A percentile compares a stretch with the other conserved stretches of the same genome.
Evolutionary conservation across 2,113 vertebrate genomes (phyloP).

Genomic region (Alaudala cheleensis): DNA sequence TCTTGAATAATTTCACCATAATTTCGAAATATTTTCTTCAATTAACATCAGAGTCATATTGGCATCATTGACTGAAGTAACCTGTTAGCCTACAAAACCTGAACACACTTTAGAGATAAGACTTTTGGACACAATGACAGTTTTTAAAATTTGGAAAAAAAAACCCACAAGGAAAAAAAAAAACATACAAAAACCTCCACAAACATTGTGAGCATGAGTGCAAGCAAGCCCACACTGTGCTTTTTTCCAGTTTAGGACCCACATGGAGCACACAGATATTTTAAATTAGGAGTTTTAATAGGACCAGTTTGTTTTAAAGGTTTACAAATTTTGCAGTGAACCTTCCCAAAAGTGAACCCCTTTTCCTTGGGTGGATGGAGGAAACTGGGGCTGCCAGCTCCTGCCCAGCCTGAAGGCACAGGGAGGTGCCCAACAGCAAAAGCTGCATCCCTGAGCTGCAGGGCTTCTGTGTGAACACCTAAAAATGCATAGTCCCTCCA

Average conservation of each 20-base stretch:
- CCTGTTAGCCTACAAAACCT: background rate
- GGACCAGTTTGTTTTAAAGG: background rate
- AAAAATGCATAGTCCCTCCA: too few species aligned
- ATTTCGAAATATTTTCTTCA: background rate
- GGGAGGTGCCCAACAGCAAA: background rate
- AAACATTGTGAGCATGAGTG: background rate
- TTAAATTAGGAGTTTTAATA: background rate
- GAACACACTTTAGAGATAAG: background rate
- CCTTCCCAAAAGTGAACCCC: background rate
- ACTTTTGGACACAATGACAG: background rate
- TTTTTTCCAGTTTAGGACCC: background rate
- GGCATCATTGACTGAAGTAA: background rate
- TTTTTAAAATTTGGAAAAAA: background rate
- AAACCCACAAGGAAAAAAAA: background rate
- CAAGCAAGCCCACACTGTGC: fast-evolving
- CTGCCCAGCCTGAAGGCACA: background rate
- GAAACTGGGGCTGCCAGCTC: background rate
- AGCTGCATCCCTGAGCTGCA: background rate
- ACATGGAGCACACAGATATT: background rate
- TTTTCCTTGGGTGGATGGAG: background rate
- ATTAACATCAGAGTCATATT: background rate
- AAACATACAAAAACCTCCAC: background rate
- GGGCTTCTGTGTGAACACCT: background rate
- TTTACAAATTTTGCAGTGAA: background rate
- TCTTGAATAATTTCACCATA: background rate